Evolutionary conservation across 1,140 invertebrate genomes (phyloP).

Genomic region (Tetragonula clypearis): DNA sequence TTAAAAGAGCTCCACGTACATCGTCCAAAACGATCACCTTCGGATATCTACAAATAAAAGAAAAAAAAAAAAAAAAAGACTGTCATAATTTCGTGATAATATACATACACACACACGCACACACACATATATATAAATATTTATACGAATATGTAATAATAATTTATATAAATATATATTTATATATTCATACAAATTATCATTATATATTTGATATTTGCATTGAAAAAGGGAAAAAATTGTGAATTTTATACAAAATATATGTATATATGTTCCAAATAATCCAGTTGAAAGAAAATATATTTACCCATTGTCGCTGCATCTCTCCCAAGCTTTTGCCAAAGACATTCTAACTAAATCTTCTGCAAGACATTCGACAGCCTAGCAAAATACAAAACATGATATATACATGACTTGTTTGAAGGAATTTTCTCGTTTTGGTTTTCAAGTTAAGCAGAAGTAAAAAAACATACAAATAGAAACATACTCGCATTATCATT

Average conservation of each 20-base stretch:
- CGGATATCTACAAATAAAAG: conserved; percentile 63
- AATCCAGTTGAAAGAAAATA: not conserved
- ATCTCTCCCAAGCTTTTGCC: conserved; percentile 74
- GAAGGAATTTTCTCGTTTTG: not conserved
- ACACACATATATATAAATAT: not conserved
- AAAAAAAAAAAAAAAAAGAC: conserved; percentile 11
- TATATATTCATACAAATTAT: too few species aligned
- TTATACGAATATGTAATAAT: too few species aligned
- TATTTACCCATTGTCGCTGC: conserved; percentile 58
- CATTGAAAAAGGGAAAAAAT: not conserved
- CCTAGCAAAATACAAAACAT: conserved; percentile 59
- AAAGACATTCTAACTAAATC: conserved; percentile 74
- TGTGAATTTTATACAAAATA: conserved; percentile 30
- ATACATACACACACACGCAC: not conserved
- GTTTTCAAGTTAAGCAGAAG: not conserved
- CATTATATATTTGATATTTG: not conserved
- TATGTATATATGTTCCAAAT: conserved; percentile 20
- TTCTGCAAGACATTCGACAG: conserved; percentile 74
- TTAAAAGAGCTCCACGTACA: conserved; percentile 71
- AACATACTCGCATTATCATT: conserved; percentile 71
- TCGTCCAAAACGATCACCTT: conserved; percentile 69
- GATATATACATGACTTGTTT: not conserved
- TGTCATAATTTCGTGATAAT: too few species aligned
- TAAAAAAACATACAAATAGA: not conserved
- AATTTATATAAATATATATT: not conserved